Percentiles rank a stretch among this genome's conserved stretches.
Evolutionary conservation across 2,113 vertebrate genomes (phyloP).

Genomic region (Narcine bancroftii): DNA sequence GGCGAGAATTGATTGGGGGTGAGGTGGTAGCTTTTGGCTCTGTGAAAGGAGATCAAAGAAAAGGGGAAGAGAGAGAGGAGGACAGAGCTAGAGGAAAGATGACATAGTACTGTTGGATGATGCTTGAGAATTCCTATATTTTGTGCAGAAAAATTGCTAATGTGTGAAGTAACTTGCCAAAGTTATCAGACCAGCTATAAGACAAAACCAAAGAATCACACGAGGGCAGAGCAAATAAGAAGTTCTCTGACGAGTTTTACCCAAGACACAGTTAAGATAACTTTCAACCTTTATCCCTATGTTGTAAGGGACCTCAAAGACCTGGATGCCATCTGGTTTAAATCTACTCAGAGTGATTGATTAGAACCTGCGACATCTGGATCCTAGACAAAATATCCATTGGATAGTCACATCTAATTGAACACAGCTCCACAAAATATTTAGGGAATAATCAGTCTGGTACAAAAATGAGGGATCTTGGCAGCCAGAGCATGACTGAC

Average conservation of each 20-base stretch:
- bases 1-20: too few relatives aligned
- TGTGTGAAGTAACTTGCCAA: background rate
- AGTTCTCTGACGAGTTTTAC: constrained; percentile 1
- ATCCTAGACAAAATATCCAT: constrained; percentile 30
- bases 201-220: background rate
- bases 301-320: constrained; percentile 13
- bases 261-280: background rate
- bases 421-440: constrained; percentile 24
- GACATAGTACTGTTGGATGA: background rate
- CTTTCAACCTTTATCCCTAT: constrained; percentile 21
- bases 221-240: background rate
- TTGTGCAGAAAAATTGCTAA: background rate
- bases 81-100: too few relatives aligned
- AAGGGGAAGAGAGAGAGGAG: too few relatives aligned
- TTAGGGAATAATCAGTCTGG: background rate
- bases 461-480: background rate
- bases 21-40: too few relatives aligned
- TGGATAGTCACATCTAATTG: constrained; percentile 34
- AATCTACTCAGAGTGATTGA: constrained; percentile 30
- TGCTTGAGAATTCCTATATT: background rate
- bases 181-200: background rate
- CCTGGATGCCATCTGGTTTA: constrained; percentile 10
- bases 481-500: background rate
- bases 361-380: constrained; percentile 27
- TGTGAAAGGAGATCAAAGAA: too few relatives aligned